Evolutionary conservation across 2,113 vertebrate species (phyloP), one percentile per base, ranked within the genome.

Genomic region (Sylvia atricapilla): DNA sequence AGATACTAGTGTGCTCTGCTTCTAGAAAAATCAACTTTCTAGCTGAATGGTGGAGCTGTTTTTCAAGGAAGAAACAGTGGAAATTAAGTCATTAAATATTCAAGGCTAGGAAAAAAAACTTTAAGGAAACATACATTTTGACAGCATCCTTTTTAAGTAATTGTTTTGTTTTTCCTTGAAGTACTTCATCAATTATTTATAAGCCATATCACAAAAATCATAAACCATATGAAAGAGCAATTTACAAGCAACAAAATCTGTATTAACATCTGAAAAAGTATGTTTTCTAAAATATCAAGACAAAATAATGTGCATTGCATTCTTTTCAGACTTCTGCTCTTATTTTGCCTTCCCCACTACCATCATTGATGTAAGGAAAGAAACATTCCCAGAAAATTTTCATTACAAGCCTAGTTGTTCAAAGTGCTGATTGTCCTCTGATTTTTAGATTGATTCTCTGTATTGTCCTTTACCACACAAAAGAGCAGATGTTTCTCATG

Each of bases 151-250:
- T 97, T 97, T 88, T 92, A 93, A 95, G 81, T 74, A 96, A 70
- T 58, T 85, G 87, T 84, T 87, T 15, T 74, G 59, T 37, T 92
- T 95, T 95, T 87, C 59, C 83, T 95, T 81, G 92, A 95, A 72
- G 89, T 89, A 63, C 44, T 94, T 97, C 91, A 90, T 97, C 90
- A 94, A 87, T 97, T 96, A 95, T 96, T 97, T 87, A 93, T 94
- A 78, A 93, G 55, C 50, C 37, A 50, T 37, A 94, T 97, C 81
- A 95, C 76, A 93, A 94, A 95, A 96, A 89, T 75, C 23, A 85
- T 94, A 92, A 96, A 77, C 25, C 50, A 47, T 86, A 90, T 39
- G 63, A 85, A 91, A 63, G 63, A 93, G 53, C 86, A 87, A 91
- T 97, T 96, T 96, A 81, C 59, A 91, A 95, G 74, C 63, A 95